Evolutionary conservation across 2,888 invertebrate genomes (phyloP).

Genomic region (Caenorhabditis drosophilae): DNA sequence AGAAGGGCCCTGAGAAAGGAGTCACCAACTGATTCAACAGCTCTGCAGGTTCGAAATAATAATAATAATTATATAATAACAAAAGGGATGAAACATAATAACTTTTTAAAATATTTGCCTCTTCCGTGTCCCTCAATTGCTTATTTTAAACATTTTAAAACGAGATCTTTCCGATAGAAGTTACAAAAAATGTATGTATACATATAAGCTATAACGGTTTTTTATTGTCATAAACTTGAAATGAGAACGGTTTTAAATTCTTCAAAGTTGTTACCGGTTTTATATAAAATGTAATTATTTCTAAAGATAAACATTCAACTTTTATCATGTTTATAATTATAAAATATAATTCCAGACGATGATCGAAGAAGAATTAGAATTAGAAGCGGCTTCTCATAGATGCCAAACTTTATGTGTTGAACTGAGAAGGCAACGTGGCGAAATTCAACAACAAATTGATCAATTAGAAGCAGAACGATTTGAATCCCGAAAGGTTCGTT

Average conservation of each 20-base stretch:
- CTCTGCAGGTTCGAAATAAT: conserved; percentile 16
- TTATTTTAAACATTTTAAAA: too few relatives aligned
- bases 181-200: too few relatives aligned
- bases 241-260: too few relatives aligned
- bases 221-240: too few relatives aligned
- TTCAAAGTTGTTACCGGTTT: too few relatives aligned
- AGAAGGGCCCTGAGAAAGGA: conserved; percentile 30
- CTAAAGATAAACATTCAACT: too few relatives aligned
- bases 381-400: conserved; percentile 14
- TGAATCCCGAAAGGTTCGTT: conserved; percentile 9
- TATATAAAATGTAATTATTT: too few relatives aligned
- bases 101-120: background rate
- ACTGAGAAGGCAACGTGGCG: conserved; percentile 20
- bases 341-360: conserved; percentile 13
- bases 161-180: too few relatives aligned
- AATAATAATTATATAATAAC: background rate
- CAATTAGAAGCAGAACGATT: conserved; percentile 19
- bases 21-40: conserved; percentile 12
- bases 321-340: too few relatives aligned
- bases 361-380: conserved; percentile 31
- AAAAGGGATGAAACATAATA: conserved; percentile 1
- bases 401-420: conserved; percentile 27
- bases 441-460: conserved; percentile 17
- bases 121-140: background rate
- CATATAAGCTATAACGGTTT: too few relatives aligned